A percentile compares a stretch with the other conserved stretches of the same genome.
These are phyloP conservation scores for Muraenolepis orangiensis DNA, from an alignment of 2,797 vertebrate species.

Conservation along the genomic window DNA sequence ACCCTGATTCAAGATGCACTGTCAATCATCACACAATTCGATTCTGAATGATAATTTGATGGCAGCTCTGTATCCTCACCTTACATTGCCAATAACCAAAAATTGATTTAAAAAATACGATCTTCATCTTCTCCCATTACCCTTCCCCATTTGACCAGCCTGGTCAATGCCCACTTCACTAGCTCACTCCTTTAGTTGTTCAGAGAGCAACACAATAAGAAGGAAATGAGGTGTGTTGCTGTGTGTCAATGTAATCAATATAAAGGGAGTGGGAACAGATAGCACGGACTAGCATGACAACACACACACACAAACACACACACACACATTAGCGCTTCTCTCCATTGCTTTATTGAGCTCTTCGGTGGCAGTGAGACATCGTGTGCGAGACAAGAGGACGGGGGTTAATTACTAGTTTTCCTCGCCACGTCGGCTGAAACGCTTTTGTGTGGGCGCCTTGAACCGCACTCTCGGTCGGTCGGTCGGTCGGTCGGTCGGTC, in stretches of 20 bases:
- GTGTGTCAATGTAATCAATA: too few species aligned
- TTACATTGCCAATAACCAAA: not conserved
- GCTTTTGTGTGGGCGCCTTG: too few species aligned
- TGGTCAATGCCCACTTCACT: not conserved
- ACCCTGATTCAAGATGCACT: not conserved
- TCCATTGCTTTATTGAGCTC: conserved; percentile 32
- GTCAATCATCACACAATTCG: not conserved
- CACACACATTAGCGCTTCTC: conserved; percentile 44
- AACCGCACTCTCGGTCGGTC: too few species aligned
- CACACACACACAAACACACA: too few species aligned
- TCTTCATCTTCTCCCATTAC: not conserved
- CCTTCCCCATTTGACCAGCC: not conserved
- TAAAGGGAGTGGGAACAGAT: conserved; percentile 36
- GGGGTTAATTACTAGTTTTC: too few species aligned
- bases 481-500: too few species aligned
- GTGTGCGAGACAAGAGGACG: too few species aligned
- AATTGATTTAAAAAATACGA: not conserved
- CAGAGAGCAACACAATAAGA: conserved; percentile 37
- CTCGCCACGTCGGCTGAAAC: too few species aligned
- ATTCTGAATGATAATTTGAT: not conserved
- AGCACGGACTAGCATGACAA: conserved; percentile 31
- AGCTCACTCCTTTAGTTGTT: too few species aligned
- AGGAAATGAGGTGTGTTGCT: conserved; percentile 56
- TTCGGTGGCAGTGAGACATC: conserved; percentile 42
- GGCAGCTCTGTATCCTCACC: too few species aligned